Percentiles rank a stretch among this genome's conserved stretches.
Evolutionary conservation across 2,888 invertebrate genomes (phyloP).

Genomic region (Cheilosia pagana): DNA sequence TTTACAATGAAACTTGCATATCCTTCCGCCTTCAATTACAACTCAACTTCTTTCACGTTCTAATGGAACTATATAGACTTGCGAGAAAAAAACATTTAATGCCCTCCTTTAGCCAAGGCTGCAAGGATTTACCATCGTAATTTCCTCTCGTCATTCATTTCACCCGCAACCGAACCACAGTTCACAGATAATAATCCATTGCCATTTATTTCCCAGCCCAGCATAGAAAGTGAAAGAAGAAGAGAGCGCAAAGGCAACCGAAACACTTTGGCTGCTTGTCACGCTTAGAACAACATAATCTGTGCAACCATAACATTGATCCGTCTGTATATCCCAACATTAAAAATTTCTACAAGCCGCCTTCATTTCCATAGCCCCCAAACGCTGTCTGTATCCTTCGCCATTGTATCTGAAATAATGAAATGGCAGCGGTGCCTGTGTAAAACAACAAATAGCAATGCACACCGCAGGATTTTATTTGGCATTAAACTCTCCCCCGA

Average conservation of each 20-base stretch:
- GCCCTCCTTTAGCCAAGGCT: too few relatives aligned
- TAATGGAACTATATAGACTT: too few relatives aligned
- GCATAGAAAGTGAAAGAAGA: neutral
- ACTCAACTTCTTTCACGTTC: too few relatives aligned
- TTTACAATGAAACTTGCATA: too few relatives aligned
- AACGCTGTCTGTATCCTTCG: neutral
- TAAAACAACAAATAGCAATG: constrained; percentile 54
- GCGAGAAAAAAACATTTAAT: too few relatives aligned
- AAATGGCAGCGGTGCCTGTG: constrained; percentile 21
- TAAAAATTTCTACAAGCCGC: constrained; percentile 32
- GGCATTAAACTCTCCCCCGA: constrained; percentile 49
- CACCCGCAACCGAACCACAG: neutral
- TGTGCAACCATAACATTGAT: constrained; percentile 70
- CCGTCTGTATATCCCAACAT: constrained; percentile 49
- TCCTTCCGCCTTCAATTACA: too few relatives aligned
- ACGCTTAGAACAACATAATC: constrained; percentile 69
- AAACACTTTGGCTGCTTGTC: constrained; percentile 68
- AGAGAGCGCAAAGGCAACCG: constrained; percentile 23
- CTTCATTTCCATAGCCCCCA: constrained; percentile 39
- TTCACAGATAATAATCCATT: constrained; percentile 12
- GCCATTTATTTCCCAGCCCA: constrained; percentile 1
- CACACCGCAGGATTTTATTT: constrained; percentile 56
- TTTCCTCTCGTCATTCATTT: neutral
- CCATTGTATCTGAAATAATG: constrained; percentile 42
- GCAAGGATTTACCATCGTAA: neutral